Evolutionary conservation across 2,113 vertebrate species (phyloP), one percentile per base, ranked within the genome.

Genomic region (Anguilla rostrata): DNA sequence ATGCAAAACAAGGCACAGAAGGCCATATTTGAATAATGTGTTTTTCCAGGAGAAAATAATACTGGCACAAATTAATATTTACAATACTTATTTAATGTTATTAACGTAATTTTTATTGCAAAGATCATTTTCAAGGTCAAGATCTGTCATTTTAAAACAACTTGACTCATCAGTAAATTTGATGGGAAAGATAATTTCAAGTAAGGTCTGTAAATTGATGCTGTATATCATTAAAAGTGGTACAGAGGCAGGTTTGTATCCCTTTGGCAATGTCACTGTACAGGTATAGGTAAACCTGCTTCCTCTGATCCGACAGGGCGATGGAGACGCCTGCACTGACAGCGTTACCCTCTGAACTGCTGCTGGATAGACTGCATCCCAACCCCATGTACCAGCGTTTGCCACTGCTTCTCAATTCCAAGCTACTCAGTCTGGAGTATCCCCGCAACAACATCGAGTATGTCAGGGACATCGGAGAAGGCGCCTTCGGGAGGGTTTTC

Each of bases 321-420:
- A 95, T 97, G 0, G 96, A 96, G 86, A 96, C 96, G 18, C 97
- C 98, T 0, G 96, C 97, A 0, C 94, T 99, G 46, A 97, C 96
- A 0, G 93, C 98, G 5, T 95, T 99, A 57, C 98, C 98, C 3
- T 99, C 98, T 0, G 98, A 99, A 92, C 95, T 99, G 39, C 90
- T 99, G n/a, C 91, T 99, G 90, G 98, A 99, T 87, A 96, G 98
- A 41, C 96, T 99, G 81, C 98, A 98, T 57, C 98, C 98, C 8
- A 99, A 99, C 88, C 98, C 98, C 2, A 99, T 99, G 98, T 99
- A 99, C 92, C 98, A 99, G 92, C 94, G 98, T 34, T 96, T 99
- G 92, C 98, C 98, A 0, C 95, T 99, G 49, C 97, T 99, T 83
- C 95, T 99, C 49, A 99, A 98, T 88, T 96, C 97, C 16, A 99